phyloP scores from a whole-genome alignment of 37 sponge, comb jelly and placozoan species.

The Sycon ciliatum region DNA sequence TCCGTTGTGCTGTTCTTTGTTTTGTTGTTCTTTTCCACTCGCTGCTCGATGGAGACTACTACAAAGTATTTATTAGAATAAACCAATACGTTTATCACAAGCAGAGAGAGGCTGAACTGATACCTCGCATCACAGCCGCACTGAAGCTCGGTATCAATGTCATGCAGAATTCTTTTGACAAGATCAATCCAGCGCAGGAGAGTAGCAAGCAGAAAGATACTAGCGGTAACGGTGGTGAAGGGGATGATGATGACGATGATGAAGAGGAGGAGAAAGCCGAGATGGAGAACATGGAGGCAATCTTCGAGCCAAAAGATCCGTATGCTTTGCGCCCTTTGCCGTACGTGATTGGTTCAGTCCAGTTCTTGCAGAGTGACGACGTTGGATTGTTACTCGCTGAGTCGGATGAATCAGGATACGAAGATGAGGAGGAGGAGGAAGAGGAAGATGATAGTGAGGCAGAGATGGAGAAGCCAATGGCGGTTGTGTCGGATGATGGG shows the following conservation, averaged over 20 bases:
- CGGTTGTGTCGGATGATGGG: no score
- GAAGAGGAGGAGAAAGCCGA: slow-evolving; percentile 19
- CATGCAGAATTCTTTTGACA: slow-evolving; percentile 68
- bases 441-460: background rate
- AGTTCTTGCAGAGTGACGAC: slow-evolving; percentile 56
- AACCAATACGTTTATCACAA: no score
- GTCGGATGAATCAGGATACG: background rate
- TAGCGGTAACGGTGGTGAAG: no score
- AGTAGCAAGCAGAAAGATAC: no score
- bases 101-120: slow-evolving; percentile 46
- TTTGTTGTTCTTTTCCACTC: no score
- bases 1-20: no score
- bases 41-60: no score
- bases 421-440: slow-evolving; percentile 14
- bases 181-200: slow-evolving; percentile 17
- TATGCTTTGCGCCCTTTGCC: slow-evolving; percentile 60
- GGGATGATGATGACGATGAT: slow-evolving; percentile 57
- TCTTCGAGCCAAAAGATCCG: slow-evolving; percentile 59
- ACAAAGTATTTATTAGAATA: no score
- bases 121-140: slow-evolving; percentile 46
- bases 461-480: no score
- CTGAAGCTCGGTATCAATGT: slow-evolving; percentile 57
- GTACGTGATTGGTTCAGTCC: slow-evolving; percentile 55
- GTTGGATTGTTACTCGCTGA: slow-evolving; percentile 26
- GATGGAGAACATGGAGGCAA: slow-evolving; percentile 27